phyloP scores from a whole-genome alignment of 1,140 invertebrate genomes.

The Drosophila pruinosa region DNA sequence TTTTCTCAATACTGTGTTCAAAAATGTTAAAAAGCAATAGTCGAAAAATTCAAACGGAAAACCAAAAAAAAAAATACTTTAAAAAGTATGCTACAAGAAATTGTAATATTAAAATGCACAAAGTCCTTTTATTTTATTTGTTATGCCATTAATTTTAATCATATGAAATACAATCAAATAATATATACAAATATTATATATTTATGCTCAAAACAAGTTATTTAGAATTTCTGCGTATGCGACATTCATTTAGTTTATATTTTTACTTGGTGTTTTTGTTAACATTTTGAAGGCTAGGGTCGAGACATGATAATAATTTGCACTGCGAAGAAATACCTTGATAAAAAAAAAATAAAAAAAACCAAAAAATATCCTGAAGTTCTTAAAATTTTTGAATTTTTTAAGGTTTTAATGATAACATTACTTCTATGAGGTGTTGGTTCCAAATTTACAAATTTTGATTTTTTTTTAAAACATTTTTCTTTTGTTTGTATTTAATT shows the following conservation, averaged over 20 bases:
- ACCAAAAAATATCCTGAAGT: slow-evolving; percentile 18
- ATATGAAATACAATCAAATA: slow-evolving; percentile 26
- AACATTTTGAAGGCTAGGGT: slow-evolving; percentile 70
- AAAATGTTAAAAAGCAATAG: slow-evolving; percentile 82
- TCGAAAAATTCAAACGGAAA: slow-evolving; percentile 36
- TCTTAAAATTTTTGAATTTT: slow-evolving; percentile 14
- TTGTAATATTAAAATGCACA: slow-evolving; percentile 73
- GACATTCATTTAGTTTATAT: neutral
- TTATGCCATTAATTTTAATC: slow-evolving; percentile 52
- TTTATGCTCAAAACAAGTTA: slow-evolving; percentile 31
- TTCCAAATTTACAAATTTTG: slow-evolving; percentile 45
- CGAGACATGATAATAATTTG: slow-evolving; percentile 80
- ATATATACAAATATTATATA: slow-evolving; percentile 21
- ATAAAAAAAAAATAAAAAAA: slow-evolving; percentile 7
- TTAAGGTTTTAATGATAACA: slow-evolving; percentile 14
- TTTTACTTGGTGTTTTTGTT: neutral
- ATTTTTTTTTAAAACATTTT: slow-evolving; percentile 29
- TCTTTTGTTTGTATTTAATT: neutral
- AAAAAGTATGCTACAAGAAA: slow-evolving; percentile 75
- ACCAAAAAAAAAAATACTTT: slow-evolving; percentile 38
- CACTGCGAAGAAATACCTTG: slow-evolving; percentile 62
- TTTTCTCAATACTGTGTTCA: slow-evolving; percentile 54
- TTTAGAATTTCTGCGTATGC: slow-evolving; percentile 29
- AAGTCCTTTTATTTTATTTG: slow-evolving; percentile 58
- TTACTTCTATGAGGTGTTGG: slow-evolving; percentile 57